Percentiles rank a stretch among this genome's conserved stretches.
phyloP scores from a whole-genome alignment of 2,113 vertebrate genomes.

The Actenoides hombroni region DNA sequence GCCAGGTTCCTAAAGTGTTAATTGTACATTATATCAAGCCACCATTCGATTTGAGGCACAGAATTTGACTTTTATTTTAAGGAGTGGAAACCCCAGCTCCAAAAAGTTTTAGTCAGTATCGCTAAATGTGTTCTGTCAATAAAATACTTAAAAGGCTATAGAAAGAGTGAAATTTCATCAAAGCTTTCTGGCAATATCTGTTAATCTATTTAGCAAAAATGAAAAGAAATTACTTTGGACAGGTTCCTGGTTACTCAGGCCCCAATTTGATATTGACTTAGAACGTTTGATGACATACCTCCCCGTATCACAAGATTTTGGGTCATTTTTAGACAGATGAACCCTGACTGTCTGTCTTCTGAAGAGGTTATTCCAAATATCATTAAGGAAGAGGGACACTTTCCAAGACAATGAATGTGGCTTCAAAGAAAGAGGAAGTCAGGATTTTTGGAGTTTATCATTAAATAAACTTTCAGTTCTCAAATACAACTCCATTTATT shows the following conservation, averaged over 20 bases:
- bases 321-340: neutral
- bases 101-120: neutral
- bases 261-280: neutral
- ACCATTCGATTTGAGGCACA: neutral
- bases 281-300: neutral
- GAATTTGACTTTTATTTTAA: neutral
- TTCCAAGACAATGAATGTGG: neutral
- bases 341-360: neutral
- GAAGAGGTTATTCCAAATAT: neutral
- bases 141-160: neutral
- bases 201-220: neutral
- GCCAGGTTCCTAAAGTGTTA: neutral
- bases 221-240: neutral
- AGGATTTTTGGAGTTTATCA: neutral
- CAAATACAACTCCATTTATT: neutral
- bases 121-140: neutral
- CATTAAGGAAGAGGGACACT: neutral
- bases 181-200: neutral
- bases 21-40: neutral
- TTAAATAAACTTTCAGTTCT: neutral
- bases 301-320: neutral
- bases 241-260: neutral
- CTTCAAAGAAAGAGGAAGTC: neutral
- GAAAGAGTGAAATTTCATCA: neutral
- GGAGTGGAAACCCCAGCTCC: neutral